Conservation (phyloP, 2,797 vertebrate species). For the Tauraco hartlaubi region DNA sequence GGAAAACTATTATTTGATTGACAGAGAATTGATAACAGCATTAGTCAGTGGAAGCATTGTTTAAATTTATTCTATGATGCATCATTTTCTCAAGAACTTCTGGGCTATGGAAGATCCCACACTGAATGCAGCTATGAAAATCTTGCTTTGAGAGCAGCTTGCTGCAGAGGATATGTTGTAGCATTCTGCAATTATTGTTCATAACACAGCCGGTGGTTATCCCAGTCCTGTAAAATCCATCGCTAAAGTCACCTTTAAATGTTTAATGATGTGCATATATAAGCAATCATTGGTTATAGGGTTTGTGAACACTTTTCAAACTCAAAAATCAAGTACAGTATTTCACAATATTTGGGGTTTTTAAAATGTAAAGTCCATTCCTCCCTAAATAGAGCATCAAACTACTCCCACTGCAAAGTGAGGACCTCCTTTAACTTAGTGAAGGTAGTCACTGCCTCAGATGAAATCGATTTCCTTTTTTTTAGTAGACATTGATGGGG, state of each 20-base stretch:
- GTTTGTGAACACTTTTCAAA: neutral
- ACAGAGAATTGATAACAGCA: neutral
- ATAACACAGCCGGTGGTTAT: neutral
- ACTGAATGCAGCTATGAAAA: neutral
- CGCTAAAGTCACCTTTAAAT: neutral
- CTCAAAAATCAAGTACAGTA: neutral
- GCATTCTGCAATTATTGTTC: neutral
- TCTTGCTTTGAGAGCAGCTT: neutral
- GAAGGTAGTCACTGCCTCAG: neutral
- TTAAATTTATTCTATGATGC: neutral
- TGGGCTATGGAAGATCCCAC: neutral
- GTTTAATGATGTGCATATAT: neutral
- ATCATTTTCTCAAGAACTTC: neutral
- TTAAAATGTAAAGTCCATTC: neutral
- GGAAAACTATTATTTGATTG: neutral
- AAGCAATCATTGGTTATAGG: neutral
- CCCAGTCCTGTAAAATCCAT: neutral
- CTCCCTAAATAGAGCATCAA: neutral
- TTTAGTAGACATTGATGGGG: neutral
- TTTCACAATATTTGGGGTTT: neutral
- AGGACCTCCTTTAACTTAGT: neutral
- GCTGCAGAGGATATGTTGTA: neutral
- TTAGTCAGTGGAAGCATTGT: neutral
- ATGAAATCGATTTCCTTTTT: neutral
- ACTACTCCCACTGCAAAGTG: neutral